Evolutionary conservation across 2,797 vertebrate species (phyloP).

Genomic region (Tapirus indicus): DNA sequence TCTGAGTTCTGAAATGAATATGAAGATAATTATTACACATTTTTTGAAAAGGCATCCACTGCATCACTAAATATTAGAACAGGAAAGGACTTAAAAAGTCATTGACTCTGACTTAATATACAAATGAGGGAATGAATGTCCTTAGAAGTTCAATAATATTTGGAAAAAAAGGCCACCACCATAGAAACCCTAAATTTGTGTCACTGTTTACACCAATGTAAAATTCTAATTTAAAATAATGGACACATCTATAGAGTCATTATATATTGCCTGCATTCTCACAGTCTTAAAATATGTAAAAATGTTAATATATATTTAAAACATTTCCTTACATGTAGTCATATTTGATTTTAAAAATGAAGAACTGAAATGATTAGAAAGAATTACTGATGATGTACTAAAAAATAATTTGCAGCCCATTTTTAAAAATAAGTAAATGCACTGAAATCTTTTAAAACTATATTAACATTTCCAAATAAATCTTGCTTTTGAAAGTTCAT

Average conservation of each 20-base stretch:
- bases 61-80: neutral
- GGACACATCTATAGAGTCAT: neutral
- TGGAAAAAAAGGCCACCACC: neutral
- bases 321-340: neutral
- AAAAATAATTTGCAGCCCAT: slow-evolving; percentile 1
- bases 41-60: neutral
- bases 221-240: neutral
- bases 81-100: neutral
- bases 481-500: neutral
- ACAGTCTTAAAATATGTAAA: neutral
- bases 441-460: neutral
- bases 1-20: neutral
- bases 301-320: slow-evolving; percentile 14
- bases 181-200: neutral
- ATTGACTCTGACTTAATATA: neutral
- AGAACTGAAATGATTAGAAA: slow-evolving; percentile 24
- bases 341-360: slow-evolving; percentile 38
- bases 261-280: neutral
- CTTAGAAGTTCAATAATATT: neutral
- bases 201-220: neutral
- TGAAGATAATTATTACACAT: neutral
- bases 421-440: slow-evolving; percentile 43
- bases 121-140: neutral
- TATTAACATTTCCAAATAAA: slow-evolving; percentile 20
- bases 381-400: neutral